Conservation (phyloP, 2,113 vertebrate genomes). For the Lanius ludovicianus region DNA sequence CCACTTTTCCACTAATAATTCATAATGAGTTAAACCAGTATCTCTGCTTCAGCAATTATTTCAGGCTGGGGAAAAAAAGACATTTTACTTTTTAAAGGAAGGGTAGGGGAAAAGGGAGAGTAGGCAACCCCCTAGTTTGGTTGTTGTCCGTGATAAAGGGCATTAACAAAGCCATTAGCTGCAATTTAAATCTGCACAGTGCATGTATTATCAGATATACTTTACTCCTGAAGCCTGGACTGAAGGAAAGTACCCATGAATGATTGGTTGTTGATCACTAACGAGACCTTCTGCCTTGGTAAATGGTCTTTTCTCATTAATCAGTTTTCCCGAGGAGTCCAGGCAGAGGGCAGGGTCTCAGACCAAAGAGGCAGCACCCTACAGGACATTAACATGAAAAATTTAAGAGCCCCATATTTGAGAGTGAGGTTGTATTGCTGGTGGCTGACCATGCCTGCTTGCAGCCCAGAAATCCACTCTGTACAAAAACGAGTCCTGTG, state of each 20-base stretch:
- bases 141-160: slow-evolving; percentile 22
- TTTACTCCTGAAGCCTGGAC: background rate
- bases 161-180: background rate
- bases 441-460: background rate
- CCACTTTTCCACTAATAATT: slow-evolving; percentile 87
- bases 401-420: background rate
- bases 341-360: fast-evolving
- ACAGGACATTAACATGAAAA: background rate
- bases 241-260: background rate
- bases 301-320: background rate
- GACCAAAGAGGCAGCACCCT: background rate
- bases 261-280: background rate
- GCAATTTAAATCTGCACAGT: background rate
- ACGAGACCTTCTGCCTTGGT: background rate
- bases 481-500: fast-evolving
- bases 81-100: slow-evolving; percentile 59
- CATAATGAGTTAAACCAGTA: slow-evolving; percentile 82
- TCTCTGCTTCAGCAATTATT: slow-evolving; percentile 75
- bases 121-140: slow-evolving; percentile 47
- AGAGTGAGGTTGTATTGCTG: background rate
- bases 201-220: background rate
- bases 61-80: slow-evolving; percentile 73
- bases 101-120: background rate
- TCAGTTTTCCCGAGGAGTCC: background rate
- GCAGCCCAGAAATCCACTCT: background rate